A percentile compares a stretch with the other conserved stretches of the same genome.
These are phyloP conservation scores for Rachycentron canadum DNA, from an alignment of 2,797 vertebrate genomes.

Conservation along the genomic window DNA sequence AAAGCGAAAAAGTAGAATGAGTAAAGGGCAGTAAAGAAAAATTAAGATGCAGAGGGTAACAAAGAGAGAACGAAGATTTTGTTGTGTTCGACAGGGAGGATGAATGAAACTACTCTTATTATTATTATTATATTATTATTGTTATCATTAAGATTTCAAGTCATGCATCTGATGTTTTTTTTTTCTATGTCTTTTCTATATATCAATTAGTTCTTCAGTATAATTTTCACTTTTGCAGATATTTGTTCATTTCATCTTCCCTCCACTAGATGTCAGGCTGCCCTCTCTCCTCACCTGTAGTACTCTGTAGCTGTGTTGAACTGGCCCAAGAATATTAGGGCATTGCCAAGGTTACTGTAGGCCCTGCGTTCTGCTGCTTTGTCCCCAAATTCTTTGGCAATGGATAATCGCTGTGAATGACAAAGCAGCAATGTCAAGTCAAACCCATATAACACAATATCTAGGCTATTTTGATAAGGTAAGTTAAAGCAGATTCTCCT, in stretches of 20 bases:
- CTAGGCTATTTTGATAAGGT: neutral
- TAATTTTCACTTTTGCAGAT: neutral
- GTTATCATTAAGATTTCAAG: neutral
- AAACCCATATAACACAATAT: neutral
- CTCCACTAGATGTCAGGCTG: conserved; percentile 79
- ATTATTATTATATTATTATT: too few species aligned
- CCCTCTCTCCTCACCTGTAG: conserved; percentile 90
- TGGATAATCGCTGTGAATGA: conserved; percentile 91
- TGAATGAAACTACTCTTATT: neutral
- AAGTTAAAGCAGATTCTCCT: neutral
- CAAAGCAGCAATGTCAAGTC: conserved; percentile 6
- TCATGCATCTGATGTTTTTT: neutral
- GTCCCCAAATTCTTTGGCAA: conserved; percentile 98
- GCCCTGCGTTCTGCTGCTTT: conserved; percentile 95
- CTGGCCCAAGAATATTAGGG: conserved; percentile 95
- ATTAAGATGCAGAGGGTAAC: neutral
- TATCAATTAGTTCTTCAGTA: neutral
- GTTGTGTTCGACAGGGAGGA: neutral
- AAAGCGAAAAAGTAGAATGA: neutral
- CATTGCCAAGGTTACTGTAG: conserved; percentile 97
- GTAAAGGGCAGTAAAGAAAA: neutral
- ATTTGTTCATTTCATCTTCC: conserved; percentile 14
- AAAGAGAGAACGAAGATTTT: neutral
- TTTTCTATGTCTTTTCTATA: neutral
- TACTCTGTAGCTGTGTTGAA: conserved; percentile 94